Base-by-base conservation (phyloP, 2,113 vertebrate species). In the Dicaeum eximium region DNA sequence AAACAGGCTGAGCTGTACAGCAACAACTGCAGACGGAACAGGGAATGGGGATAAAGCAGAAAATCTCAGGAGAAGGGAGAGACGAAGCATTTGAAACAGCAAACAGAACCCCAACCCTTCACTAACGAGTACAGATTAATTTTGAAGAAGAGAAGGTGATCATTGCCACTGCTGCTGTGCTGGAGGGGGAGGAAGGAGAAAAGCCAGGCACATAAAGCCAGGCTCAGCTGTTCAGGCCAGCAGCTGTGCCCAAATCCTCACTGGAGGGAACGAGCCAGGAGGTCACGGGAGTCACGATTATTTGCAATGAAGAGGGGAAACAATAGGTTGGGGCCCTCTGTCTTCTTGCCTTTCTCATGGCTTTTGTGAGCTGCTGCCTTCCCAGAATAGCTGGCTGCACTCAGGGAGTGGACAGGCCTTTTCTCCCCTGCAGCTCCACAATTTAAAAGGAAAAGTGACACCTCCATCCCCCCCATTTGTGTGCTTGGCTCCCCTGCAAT, bases 171-270 rank as follows among this genome's bases (percentile, higher is more conserved):
- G 93, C 84, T 86, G 80, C 57, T 21, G 13, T 21, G 65, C 80
- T 37, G 60, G 8, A 65, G 47, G 5, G 42, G 66, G 53, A 64
- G 81, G 81, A 65, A 80, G 70, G 90, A 75, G 70, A 88, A 83
- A 40, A 78, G 5, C 1, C 44, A 8, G 45, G 90, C 28, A 35
- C 47, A 73, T 38, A 82, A 66, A 9, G 84, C 86, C 21, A 12
- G 87, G 80, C 93, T 97, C 96, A 95, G 96, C 94, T 96, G 95
- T 35, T 81, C 56, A 24, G 86, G 87, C 94, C 13, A 94, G 96
- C 96, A 96, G 97, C 95, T 97, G 97, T 77, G 86, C 93, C 7
- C 17, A 94, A 91, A 92, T 72, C 90, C 72, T 85, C 91, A 54
- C 3, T 58, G 78, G 25, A 89, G 65, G 71, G 92, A 93, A 27